Conservation (phyloP, 2,888 invertebrate species). For the Netelia inedita region DNA sequence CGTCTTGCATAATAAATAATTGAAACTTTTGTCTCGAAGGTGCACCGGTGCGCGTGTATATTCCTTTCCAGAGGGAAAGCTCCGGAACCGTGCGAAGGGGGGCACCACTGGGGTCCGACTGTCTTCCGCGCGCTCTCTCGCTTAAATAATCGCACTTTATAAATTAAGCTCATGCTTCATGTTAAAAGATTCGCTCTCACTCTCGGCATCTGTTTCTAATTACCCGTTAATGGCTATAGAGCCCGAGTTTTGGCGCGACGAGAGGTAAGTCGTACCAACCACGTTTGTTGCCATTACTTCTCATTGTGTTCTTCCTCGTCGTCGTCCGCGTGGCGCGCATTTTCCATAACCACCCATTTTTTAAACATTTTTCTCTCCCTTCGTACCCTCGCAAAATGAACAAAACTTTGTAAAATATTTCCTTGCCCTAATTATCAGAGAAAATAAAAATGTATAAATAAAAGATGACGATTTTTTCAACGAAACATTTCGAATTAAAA, state of each 20-base stretch:
- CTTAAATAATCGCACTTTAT: slow-evolving; percentile 85
- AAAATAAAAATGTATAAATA: too few relatives aligned
- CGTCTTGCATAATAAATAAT: slow-evolving; percentile 84
- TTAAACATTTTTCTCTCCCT: slow-evolving; percentile 25
- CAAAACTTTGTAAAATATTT: too few relatives aligned
- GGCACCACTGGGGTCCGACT: slow-evolving; percentile 71
- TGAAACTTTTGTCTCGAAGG: slow-evolving; percentile 84
- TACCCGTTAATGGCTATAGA: slow-evolving; percentile 85
- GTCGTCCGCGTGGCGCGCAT: slow-evolving; percentile 52
- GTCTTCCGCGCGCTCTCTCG: slow-evolving; percentile 71
- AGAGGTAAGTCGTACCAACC: slow-evolving; percentile 58
- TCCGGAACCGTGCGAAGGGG: slow-evolving; percentile 73
- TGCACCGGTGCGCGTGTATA: slow-evolving; percentile 58
- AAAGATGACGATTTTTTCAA: too few relatives aligned
- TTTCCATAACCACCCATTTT: slow-evolving; percentile 45
- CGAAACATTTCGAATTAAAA: too few relatives aligned
- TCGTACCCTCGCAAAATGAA: slow-evolving; percentile 11
- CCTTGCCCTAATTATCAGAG: too few relatives aligned
- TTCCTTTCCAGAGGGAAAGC: slow-evolving; percentile 62
- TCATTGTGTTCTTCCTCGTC: slow-evolving; percentile 63
- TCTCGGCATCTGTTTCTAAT: slow-evolving; percentile 85
- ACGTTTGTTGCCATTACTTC: slow-evolving; percentile 80
- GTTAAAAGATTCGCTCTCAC: slow-evolving; percentile 84
- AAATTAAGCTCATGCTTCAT: slow-evolving; percentile 85
- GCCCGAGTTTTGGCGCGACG: slow-evolving; percentile 74